Evolutionary conservation across 2,888 invertebrate species (phyloP).

Genomic region (Lasioglossum zephyrum): DNA sequence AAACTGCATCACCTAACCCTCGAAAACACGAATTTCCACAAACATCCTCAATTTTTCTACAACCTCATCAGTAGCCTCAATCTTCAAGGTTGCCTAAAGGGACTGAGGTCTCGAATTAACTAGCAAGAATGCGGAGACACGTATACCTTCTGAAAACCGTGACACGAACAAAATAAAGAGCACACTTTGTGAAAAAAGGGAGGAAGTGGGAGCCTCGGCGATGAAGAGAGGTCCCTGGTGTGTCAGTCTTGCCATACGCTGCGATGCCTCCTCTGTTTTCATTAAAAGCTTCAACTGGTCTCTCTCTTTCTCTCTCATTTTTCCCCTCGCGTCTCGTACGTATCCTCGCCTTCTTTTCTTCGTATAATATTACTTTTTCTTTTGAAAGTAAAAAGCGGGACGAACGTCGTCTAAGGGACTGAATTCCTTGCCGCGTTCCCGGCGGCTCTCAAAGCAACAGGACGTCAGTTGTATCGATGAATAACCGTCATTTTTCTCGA

Average conservation of each 20-base stretch:
- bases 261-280: slow-evolving; percentile 74
- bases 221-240: slow-evolving; percentile 59
- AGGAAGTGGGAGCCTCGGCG: slow-evolving; percentile 60
- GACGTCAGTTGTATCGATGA: slow-evolving; percentile 46
- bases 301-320: slow-evolving; percentile 29
- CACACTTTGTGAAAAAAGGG: slow-evolving; percentile 62
- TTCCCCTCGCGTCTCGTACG: neutral
- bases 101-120: slow-evolving; percentile 64
- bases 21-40: neutral
- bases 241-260: slow-evolving; percentile 73
- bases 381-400: slow-evolving; percentile 60
- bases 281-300: slow-evolving; percentile 71
- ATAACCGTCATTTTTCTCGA: slow-evolving; percentile 39
- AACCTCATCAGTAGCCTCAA: neutral
- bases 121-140: slow-evolving; percentile 45
- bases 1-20: neutral
- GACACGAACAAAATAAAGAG: slow-evolving; percentile 71
- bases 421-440: slow-evolving; percentile 59
- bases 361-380: slow-evolving; percentile 57
- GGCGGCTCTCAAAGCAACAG: slow-evolving; percentile 45
- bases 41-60: neutral
- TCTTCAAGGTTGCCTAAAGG: neutral
- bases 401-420: slow-evolving; percentile 62
- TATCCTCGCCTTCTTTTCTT: slow-evolving; percentile 16
- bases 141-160: slow-evolving; percentile 57